phyloP scores from a whole-genome alignment of 2,888 invertebrate genomes.

The Gymnoscelis rufifasciata region DNA sequence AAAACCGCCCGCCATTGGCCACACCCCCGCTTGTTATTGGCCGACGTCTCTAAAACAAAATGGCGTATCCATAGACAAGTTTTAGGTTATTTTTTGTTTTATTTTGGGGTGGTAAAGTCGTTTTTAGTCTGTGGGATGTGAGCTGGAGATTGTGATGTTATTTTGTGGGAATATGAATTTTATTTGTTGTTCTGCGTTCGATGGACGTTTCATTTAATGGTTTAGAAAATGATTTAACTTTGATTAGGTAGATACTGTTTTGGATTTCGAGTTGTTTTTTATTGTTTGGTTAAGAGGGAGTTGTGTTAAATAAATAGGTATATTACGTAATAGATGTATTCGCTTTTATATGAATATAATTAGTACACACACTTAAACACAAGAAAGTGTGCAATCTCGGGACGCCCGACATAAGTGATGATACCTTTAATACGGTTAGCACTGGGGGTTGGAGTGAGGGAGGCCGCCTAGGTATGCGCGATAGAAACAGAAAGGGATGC shows the following conservation, averaged over 20 bases:
- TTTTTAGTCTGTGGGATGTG: not conserved
- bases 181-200: conserved; percentile 37
- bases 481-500: no score
- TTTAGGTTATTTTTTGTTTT: no score
- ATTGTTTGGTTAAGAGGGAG: not conserved
- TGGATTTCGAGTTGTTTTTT: not conserved
- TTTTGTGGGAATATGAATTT: conserved; percentile 44
- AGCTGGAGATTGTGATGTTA: conserved; percentile 11
- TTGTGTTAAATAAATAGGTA: no score
- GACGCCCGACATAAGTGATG: no score
- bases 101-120: not conserved
- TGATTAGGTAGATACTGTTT: not conserved
- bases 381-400: no score
- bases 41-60: conserved; percentile 35
- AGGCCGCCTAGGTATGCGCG: no score
- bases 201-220: conserved; percentile 26
- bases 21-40: conserved; percentile 72
- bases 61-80: conserved; percentile 24
- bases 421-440: no score
- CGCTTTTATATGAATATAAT: no score
- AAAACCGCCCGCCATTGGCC: conserved; percentile 71
- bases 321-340: no score
- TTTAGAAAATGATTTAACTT: not conserved
- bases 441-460: no score
- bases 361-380: no score